Percentiles rank a stretch among this genome's conserved stretches.
These are phyloP conservation scores for Semaprochilodus insignis DNA, from an alignment of 2,797 vertebrate species.

Conservation along the genomic window DNA sequence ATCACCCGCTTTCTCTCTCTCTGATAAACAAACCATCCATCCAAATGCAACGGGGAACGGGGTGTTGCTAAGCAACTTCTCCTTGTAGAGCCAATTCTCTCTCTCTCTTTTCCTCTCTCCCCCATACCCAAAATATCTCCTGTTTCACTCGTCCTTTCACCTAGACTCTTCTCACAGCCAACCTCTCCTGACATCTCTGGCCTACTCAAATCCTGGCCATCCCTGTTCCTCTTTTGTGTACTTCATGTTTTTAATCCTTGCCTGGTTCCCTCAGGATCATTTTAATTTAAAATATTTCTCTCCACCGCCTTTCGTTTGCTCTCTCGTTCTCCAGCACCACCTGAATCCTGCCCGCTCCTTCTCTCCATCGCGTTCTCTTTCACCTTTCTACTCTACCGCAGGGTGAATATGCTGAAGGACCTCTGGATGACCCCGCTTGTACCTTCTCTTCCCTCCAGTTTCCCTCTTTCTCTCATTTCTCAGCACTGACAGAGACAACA, in stretches of 20 bases:
- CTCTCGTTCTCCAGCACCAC: neutral
- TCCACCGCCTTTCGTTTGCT: neutral
- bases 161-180: conserved; percentile 2
- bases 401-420: neutral
- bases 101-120: neutral
- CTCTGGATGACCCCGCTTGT: neutral
- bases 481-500: neutral
- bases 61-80: conserved; percentile 49
- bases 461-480: neutral
- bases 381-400: neutral
- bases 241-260: neutral
- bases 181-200: conserved; percentile 29
- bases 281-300: neutral
- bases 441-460: neutral
- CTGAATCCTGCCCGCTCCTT: neutral
- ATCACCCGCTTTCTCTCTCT: neutral
- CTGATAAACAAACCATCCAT: conserved; percentile 37
- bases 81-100: conserved; percentile 26
- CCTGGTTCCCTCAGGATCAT: neutral
- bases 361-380: neutral
- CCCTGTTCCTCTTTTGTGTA: neutral
- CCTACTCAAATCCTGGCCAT: conserved; percentile 28
- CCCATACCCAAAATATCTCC: conserved; percentile 18
- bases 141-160: neutral
- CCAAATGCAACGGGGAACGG: conserved; percentile 19